A percentile compares a stretch with the other conserved stretches of the same genome.
Evolutionary conservation across 2,113 vertebrate genomes (phyloP).

Genomic region (Xenopus laevis): DNA sequence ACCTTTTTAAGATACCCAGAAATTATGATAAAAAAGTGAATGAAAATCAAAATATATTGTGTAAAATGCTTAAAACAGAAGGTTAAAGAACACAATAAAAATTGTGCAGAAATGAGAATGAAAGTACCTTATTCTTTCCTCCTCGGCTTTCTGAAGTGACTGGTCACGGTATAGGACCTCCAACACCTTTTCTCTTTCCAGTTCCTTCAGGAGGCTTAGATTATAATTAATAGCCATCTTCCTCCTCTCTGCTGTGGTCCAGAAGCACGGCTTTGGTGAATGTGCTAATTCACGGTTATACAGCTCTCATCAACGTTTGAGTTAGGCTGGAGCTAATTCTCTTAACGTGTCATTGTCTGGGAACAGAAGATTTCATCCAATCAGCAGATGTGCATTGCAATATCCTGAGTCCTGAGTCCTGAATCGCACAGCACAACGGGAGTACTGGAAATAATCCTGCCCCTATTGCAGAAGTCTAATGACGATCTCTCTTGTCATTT

Average conservation of each 20-base stretch:
- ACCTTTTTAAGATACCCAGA: too few species aligned
- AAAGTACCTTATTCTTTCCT: constrained; percentile 80
- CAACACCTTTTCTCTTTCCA: constrained; percentile 76
- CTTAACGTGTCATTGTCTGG: constrained; percentile 13
- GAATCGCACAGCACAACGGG: neutral
- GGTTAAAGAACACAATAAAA: neutral
- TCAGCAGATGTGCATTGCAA: neutral
- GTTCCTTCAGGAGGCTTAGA: constrained; percentile 69
- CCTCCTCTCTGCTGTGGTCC: neutral
- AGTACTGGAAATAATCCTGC: constrained; percentile 3
- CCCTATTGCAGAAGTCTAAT: neutral
- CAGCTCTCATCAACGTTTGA: neutral
- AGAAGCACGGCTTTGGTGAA: neutral
- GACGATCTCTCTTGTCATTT: constrained; percentile 8
- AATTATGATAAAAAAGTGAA: too few species aligned
- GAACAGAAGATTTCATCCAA: constrained; percentile 6
- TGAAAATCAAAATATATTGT: too few species aligned
- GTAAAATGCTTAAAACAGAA: too few species aligned
- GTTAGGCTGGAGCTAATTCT: neutral
- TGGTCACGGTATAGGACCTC: constrained; percentile 83
- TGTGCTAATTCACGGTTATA: neutral
- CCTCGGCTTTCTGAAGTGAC: constrained; percentile 69
- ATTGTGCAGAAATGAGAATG: neutral
- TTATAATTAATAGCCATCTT: constrained; percentile 66
- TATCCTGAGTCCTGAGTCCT: neutral